Evolutionary conservation across 2,797 vertebrate genomes (phyloP).

Genomic region (Pipistrellus nathusii): DNA sequence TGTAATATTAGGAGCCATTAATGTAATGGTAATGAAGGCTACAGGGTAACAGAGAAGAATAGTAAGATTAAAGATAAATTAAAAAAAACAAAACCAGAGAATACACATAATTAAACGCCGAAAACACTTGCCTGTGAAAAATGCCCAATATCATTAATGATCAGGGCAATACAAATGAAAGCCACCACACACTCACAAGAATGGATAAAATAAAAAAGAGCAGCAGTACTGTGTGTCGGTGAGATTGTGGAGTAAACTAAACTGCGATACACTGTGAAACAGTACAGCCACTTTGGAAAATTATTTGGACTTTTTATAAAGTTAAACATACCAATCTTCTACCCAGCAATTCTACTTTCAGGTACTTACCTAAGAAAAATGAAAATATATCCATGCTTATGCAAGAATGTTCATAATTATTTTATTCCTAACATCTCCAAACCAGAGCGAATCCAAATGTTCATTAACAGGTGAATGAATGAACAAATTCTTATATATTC

Average conservation of each 20-base stretch:
- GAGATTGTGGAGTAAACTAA: not conserved
- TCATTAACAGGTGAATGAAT: not conserved
- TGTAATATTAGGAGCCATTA: constrained; percentile 37
- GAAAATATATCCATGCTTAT: not conserved
- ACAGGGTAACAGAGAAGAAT: not conserved
- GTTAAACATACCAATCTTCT: not conserved
- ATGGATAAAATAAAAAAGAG: constrained; percentile 6
- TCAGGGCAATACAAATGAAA: constrained; percentile 39
- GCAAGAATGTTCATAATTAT: not conserved
- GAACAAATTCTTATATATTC: not conserved
- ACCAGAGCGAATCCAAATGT: not conserved
- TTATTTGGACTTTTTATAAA: not conserved
- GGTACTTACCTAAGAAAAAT: not conserved
- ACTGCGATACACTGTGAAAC: not conserved
- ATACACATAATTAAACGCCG: not conserved
- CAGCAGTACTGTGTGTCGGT: not conserved
- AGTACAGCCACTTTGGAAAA: not conserved
- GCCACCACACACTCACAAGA: not conserved
- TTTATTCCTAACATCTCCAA: not conserved
- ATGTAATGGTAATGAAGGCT: constrained; percentile 17
- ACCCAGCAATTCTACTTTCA: not conserved
- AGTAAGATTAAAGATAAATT: not conserved
- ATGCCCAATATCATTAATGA: not conserved
- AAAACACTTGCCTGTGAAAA: constrained; percentile 47
- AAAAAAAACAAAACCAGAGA: not conserved